Base-by-base conservation (phyloP, 1,140 invertebrate genomes). In the Hermatobates lingyangjiaoensis region DNA sequence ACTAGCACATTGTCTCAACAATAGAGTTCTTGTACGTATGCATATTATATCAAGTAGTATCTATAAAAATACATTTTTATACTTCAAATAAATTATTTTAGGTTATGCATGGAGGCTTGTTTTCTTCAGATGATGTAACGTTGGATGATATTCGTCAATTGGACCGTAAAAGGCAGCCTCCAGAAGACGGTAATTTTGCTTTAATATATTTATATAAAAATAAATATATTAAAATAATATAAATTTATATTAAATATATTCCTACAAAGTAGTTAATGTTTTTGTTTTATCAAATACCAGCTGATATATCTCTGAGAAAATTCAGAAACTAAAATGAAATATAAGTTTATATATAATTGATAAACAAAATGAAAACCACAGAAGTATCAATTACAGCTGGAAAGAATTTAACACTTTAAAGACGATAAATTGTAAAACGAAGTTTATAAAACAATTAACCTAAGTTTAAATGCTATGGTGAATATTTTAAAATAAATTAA, bases 101-200 rank as follows among this genome's bases (percentile, higher is more conserved):
- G 77, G 79, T 92, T 1, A 95, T 94, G 87, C 92, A 96, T 62
- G 92, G 91, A 26, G 92, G 91, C 3, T 67, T 95, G 15, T 98
- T 98, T 68, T 82, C 84, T 3, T 74, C 73, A 57, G 91, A 97
- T 64, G 77, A 82, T 62, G 83, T 97, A 21, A 92, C 84, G 3
- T 70, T 99, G 53, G 81, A 95, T 58, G 87, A 96, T 59, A 90
- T 98, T 52, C 67, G 81, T 30, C 76, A 79, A 55, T 83, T 90
- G 46, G 83, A 95, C 51, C 77, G 94, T 61, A 92, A 94, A 65
- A 75, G 85, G 54, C 93, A 98, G 64, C 94, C 94, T n/a, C 93
- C 94, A 1, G 92, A 97, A 60, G 87, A 91, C 62, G 92, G 89
- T 74, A 66, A 67, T 18, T 45, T 27, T 51, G n/a, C 27, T 34